phyloP scores from a whole-genome alignment of 2,113 vertebrate genomes.

The Saguinus imperator region DNA sequence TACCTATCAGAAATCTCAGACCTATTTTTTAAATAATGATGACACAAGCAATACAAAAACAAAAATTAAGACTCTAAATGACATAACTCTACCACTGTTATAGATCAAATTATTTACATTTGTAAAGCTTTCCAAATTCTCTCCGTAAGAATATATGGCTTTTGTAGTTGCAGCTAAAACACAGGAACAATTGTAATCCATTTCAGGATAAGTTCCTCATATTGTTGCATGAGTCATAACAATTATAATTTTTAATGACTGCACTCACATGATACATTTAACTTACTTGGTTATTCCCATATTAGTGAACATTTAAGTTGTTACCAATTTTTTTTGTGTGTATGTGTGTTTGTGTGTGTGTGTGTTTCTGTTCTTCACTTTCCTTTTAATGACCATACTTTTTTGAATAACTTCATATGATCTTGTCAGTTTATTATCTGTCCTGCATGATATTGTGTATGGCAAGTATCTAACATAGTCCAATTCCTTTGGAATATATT shows the following conservation, averaged over 20 bases:
- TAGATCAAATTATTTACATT: not conserved
- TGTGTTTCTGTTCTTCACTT: not conserved
- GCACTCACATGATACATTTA: not conserved
- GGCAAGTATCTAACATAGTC: not conserved
- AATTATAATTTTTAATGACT: not conserved
- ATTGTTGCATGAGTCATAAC: not conserved
- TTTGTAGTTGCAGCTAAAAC: conserved; percentile 4
- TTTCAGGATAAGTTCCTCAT: not conserved
- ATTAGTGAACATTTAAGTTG: not conserved
- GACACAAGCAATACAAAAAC: not conserved
- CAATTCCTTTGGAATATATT: not conserved
- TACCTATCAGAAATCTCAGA: not conserved
- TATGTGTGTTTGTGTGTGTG: not conserved
- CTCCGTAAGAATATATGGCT: not conserved
- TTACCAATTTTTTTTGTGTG: not conserved
- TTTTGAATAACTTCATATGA: not conserved
- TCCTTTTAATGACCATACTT: not conserved
- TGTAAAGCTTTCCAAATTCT: not conserved
- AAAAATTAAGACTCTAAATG: not conserved
- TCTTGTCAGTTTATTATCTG: not conserved
- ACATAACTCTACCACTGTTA: not conserved
- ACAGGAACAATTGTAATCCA: not conserved
- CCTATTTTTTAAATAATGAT: not conserved
- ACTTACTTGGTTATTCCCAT: not conserved
- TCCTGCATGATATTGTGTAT: not conserved